phyloP scores from a whole-genome alignment of 92 coral and sea anemone species.

The Epizoanthus fatuus region DNA sequence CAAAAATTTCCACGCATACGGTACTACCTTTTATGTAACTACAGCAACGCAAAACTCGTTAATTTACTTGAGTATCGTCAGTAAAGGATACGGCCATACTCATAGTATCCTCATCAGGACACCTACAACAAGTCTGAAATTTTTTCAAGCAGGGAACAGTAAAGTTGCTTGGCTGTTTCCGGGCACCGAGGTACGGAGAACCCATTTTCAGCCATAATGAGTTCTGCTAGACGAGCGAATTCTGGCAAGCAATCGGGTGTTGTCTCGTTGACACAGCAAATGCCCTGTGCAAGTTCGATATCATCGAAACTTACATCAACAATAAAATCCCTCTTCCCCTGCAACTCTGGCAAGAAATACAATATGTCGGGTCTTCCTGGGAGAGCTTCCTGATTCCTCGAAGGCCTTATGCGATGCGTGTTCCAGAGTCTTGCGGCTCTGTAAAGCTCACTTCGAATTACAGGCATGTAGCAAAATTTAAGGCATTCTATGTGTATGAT shows the following conservation, averaged over 20 bases:
- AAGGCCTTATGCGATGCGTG: conserved; percentile 30
- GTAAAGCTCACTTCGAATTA: conserved; percentile 26
- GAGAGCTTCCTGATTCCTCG: conserved; percentile 25
- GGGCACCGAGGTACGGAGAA: conserved; percentile 30
- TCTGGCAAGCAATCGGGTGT: conserved; percentile 33
- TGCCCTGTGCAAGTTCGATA: conserved; percentile 37
- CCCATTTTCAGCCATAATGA: conserved; percentile 42
- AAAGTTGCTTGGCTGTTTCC: conserved; percentile 27
- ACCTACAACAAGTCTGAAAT: conserved; percentile 23
- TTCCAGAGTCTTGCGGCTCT: conserved; percentile 15
- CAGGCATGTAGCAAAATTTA: conserved; percentile 44
- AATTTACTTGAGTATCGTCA: not conserved
- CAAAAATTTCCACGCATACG: not conserved
- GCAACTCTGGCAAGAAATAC: conserved; percentile 39
- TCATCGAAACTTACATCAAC: conserved; percentile 28
- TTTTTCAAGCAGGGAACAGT: conserved; percentile 18
- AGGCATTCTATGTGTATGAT: conserved; percentile 43
- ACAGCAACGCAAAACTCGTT: conserved; percentile 1
- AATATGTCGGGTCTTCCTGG: conserved; percentile 44
- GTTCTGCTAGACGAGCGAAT: conserved; percentile 39
- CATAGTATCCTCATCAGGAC: not conserved
- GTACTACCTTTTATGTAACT: not conserved
- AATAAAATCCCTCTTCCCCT: conserved; percentile 17
- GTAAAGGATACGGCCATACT: conserved; percentile 16
- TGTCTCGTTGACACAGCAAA: conserved; percentile 34